Evolutionary conservation across 2,113 vertebrate genomes (phyloP).

Genomic region (Grus americana): DNA sequence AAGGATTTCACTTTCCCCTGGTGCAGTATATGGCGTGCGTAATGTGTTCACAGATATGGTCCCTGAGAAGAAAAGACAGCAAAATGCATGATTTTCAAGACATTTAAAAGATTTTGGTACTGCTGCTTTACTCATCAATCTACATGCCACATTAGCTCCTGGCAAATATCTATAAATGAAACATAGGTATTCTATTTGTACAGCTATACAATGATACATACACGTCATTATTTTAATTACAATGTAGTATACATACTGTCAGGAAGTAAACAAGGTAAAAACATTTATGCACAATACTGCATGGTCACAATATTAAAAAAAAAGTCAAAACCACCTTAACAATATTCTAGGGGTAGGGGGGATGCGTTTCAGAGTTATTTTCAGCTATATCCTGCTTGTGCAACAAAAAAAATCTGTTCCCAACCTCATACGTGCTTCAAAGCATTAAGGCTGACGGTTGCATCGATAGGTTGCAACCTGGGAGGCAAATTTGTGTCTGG

Average conservation of each 20-base stretch:
- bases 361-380: background rate
- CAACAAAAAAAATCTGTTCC: background rate
- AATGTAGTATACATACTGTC: background rate
- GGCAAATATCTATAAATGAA: background rate
- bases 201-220: background rate
- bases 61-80: conserved; percentile 67
- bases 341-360: background rate
- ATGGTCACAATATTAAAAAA: background rate
- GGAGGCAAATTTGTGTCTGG: background rate
- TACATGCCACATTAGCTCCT: background rate
- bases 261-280: background rate
- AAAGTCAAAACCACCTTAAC: background rate
- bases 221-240: background rate
- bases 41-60: conserved; percentile 96
- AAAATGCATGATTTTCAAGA: background rate
- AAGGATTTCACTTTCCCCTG: conserved; percentile 96
- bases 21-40: conserved; percentile 92
- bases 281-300: background rate
- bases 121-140: background rate
- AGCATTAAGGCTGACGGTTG: background rate
- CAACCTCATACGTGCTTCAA: background rate
- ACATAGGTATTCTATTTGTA: background rate
- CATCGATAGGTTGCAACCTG: background rate
- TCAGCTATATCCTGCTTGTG: background rate
- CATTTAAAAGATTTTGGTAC: background rate